phyloP scores from a whole-genome alignment of 2,113 vertebrate genomes.

The Tragulus kanchil region DNA sequence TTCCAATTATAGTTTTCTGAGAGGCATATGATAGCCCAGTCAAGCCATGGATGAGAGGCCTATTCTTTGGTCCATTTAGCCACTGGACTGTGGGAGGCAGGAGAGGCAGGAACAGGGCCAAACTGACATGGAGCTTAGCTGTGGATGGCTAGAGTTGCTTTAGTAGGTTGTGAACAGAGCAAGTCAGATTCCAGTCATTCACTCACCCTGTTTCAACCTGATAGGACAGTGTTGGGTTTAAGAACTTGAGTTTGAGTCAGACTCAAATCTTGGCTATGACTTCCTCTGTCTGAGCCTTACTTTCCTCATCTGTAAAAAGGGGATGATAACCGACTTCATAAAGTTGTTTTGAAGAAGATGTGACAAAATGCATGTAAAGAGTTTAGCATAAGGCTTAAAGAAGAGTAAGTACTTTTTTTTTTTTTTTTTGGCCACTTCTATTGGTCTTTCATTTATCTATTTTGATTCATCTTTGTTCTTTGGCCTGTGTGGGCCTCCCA shows the following conservation, averaged over 20 bases:
- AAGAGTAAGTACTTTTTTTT: background rate
- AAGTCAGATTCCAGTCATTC: background rate
- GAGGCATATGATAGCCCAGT: background rate
- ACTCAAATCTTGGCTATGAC: background rate
- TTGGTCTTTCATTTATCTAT: no score
- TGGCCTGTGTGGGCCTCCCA: no score
- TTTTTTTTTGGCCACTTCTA: no score
- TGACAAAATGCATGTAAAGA: background rate
- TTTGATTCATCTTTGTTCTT: no score
- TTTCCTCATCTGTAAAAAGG: background rate
- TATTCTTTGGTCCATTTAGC: background rate
- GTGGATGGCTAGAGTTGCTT: background rate
- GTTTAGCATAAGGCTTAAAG: background rate
- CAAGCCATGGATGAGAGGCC: background rate
- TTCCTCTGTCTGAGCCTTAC: background rate
- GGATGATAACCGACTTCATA: background rate
- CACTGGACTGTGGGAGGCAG: background rate
- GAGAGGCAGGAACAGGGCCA: background rate
- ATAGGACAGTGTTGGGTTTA: background rate
- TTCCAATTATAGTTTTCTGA: conserved; percentile 2
- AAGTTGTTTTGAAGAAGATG: background rate
- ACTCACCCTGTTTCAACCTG: background rate
- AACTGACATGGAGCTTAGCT: background rate
- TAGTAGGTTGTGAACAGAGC: background rate
- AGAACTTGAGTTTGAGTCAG: conserved; percentile 4